Base-by-base conservation (phyloP, 2,888 invertebrate species). In the Rhingia rostrata region DNA sequence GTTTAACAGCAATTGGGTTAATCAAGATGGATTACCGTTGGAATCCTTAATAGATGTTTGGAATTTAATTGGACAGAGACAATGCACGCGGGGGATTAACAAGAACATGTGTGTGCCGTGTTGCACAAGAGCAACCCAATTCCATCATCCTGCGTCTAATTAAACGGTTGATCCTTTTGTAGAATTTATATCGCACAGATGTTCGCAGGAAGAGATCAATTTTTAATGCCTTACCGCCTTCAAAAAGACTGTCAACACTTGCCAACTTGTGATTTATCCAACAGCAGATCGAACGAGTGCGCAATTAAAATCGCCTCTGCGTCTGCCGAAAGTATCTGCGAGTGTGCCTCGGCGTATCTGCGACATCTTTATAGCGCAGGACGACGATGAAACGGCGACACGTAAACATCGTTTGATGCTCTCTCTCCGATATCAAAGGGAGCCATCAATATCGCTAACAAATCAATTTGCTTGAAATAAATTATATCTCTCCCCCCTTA, bases 391-490 rank as follows among this genome's bases (percentile, higher is more conserved):
- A n/a, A 45, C 45, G 51, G 47, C n/a, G 37, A 37, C 54, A 54
- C 53, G 35, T 35, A 32, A 64, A 70, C 75, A 75, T 81, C 81
- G 49, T 75, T 81, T 75, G 45, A 81, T 75, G 64, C 81, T 75
- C 53, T 33, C 61, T 22, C 22, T 2, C 22, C 47, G 61, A 78
- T 77, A 77, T 82, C 82, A 82, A 77, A 82, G 82, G 39, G 49
- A 72, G 60, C 72, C 75, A 77, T 82, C 82, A 77, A 77, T 72
- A 77, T 72, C 47, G 22, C 60, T 54, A 77, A 82, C 82, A 82
- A 82, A 72, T 82, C 82, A 82, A 82, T 82, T 82, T 82, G 72
- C 77, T 72, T 72, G 54, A 82, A 77, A 82, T 82, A 72, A 72
- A 82, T 82, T 66, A 22, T 22, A 78, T 30, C 43, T 35, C 33